phyloP scores from a whole-genome alignment of 2,888 invertebrate species.

The Merodon equestris region DNA sequence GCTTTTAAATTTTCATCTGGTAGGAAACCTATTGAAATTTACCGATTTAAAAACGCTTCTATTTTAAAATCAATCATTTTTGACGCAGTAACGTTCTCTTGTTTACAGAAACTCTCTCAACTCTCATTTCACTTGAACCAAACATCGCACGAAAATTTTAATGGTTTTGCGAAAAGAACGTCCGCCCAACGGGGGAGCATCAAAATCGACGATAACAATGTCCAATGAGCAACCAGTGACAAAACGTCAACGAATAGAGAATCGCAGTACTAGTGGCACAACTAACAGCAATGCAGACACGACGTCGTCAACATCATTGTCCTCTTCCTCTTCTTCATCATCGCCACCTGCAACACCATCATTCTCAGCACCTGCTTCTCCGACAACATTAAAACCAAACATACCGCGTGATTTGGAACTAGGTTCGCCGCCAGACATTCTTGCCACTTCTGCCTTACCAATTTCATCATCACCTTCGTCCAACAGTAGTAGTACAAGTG shows the following conservation, averaged over 20 bases:
- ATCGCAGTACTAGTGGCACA: conserved; percentile 44
- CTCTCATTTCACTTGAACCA: not conserved
- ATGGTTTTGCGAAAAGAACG: conserved; percentile 72
- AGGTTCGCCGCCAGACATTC: conserved; percentile 58
- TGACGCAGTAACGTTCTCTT: too few relatives aligned
- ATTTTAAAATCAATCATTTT: too few relatives aligned
- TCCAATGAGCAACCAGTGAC: conserved; percentile 90
- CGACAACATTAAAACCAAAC: conserved; percentile 70
- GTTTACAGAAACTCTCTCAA: conserved; percentile 32
- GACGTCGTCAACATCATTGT: conserved; percentile 38
- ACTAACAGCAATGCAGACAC: conserved; percentile 62
- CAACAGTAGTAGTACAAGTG: conserved; percentile 53
- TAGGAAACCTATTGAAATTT: too few relatives aligned
- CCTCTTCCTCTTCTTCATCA: conserved; percentile 34
- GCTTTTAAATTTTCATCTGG: too few relatives aligned
- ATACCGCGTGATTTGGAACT: conserved; percentile 30
- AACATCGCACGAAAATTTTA: conserved; percentile 39
- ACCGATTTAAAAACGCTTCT: too few relatives aligned
- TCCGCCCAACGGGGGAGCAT: conserved; percentile 70
- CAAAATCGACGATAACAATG: conserved; percentile 79
- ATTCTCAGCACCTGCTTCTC: conserved; percentile 47
- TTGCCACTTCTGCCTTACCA: conserved; percentile 55
- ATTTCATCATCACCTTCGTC: conserved; percentile 60
- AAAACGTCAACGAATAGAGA: conserved; percentile 88
- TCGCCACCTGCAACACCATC: conserved; percentile 29